Evolutionary conservation across 2,888 invertebrate species (phyloP).

Genomic region (Piscicola geometra): DNA sequence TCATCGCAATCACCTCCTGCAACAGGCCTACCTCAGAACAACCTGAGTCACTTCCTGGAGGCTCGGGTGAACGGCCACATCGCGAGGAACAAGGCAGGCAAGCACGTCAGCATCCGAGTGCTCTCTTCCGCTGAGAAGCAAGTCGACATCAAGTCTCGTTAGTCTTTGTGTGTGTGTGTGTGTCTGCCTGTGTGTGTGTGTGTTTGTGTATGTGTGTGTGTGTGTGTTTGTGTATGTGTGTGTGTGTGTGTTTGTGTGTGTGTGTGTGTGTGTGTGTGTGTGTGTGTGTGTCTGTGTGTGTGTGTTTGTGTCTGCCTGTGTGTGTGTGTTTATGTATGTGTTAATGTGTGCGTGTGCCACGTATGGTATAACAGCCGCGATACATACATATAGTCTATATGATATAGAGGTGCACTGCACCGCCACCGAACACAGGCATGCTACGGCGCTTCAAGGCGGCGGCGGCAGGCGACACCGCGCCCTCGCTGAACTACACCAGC

Average conservation of each 20-base stretch:
- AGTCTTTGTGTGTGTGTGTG: neutral
- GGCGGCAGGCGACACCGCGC: neutral
- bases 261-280: too few relatives aligned
- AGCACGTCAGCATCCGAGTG: conserved; percentile 96
- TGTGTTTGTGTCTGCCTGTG: too few relatives aligned
- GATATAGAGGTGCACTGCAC: too few relatives aligned
- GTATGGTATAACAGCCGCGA: too few relatives aligned
- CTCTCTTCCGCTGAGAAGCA: conserved; percentile 94
- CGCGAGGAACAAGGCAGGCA: conserved; percentile 87
- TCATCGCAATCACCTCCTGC: conserved; percentile 1
- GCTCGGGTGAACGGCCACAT: conserved; percentile 93
- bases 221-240: neutral
- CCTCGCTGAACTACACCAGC: conserved; percentile 67
- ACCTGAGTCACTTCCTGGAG: conserved; percentile 92
- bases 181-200: neutral
- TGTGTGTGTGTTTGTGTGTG: neutral
- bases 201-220: neutral
- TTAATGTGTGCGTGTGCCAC: too few relatives aligned
- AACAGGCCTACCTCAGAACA: conserved; percentile 72
- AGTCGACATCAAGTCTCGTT: conserved; percentile 92
- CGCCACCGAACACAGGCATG: neutral
- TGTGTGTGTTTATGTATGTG: too few relatives aligned
- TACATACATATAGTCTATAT: too few relatives aligned
- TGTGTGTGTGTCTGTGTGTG: too few relatives aligned
- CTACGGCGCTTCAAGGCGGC: neutral